Conservation (phyloP, 2,113 vertebrate species). For the Tapirus terrestris region DNA sequence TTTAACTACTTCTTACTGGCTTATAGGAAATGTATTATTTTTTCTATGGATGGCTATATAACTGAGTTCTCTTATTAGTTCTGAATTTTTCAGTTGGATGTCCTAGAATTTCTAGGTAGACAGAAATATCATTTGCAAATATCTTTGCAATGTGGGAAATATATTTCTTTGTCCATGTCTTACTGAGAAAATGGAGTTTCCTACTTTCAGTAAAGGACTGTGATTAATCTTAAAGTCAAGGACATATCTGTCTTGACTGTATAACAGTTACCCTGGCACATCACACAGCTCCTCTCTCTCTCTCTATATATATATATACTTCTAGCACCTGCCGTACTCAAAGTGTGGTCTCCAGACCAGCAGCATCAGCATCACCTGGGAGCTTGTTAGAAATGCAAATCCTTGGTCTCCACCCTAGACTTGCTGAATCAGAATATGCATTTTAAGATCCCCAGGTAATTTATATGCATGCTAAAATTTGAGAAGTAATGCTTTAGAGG, state of each 20-base stretch:
- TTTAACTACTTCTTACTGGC: not conserved
- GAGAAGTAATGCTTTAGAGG: not conserved
- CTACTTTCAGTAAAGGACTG: not conserved
- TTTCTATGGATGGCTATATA: not conserved
- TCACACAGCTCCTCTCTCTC: not conserved
- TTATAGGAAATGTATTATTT: not conserved
- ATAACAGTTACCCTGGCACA: not conserved
- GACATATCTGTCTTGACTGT: not conserved
- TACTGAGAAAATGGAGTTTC: constrained; percentile 39
- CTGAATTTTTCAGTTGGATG: not conserved
- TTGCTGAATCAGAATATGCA: not conserved
- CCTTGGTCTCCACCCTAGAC: not conserved
- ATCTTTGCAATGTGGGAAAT: not conserved
- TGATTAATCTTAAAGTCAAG: not conserved
- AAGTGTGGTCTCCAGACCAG: not conserved
- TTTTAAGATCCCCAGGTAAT: not conserved
- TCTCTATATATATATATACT: not conserved
- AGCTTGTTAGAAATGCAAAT: constrained; percentile 18
- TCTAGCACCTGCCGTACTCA: not conserved
- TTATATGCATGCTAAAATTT: not conserved
- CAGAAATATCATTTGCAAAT: constrained; percentile 29
- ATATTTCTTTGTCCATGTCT: not conserved
- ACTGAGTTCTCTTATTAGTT: not conserved
- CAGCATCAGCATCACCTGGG: not conserved
- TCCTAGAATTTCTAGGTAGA: not conserved